These are phyloP conservation scores for Frankliniella intonsa DNA, from an alignment of 2,888 invertebrate species.

Conservation along the genomic window DNA sequence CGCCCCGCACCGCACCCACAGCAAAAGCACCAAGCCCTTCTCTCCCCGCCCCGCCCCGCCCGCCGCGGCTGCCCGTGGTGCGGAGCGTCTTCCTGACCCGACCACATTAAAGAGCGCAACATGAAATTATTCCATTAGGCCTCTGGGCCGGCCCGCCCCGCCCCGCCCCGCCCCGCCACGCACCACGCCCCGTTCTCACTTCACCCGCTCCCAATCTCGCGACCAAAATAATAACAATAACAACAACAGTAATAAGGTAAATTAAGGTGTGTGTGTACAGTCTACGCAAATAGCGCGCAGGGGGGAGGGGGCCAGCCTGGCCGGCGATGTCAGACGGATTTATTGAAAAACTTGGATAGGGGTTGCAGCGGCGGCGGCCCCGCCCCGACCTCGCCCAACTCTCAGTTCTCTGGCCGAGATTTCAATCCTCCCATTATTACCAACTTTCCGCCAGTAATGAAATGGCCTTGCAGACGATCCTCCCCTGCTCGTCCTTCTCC, in stretches of 20 bases:
- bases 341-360: slow-evolving; percentile 22
- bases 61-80: no score
- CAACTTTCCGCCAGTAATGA: slow-evolving; percentile 13
- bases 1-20: neutral
- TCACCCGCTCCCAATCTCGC: neutral
- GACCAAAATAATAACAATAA: neutral
- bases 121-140: slow-evolving; percentile 20
- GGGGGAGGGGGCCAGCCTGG: no score
- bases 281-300: neutral
- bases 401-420: neutral
- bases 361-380: neutral
- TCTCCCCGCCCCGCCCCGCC: no score
- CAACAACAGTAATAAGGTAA: neutral
- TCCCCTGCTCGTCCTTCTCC: no score
- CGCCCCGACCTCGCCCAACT: slow-evolving; percentile 3
- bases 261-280: neutral
- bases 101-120: slow-evolving; percentile 4
- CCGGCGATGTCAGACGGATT: neutral
- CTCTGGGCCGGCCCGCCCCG: neutral
- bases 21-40: no score
- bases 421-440: slow-evolving; percentile 2
- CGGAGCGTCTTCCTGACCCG: neutral
- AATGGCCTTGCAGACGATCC: neutral
- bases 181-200: neutral
- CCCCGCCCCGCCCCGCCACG: neutral